phyloP scores from a whole-genome alignment of 1,140 invertebrate species.

The Oscheius sp. region DNA sequence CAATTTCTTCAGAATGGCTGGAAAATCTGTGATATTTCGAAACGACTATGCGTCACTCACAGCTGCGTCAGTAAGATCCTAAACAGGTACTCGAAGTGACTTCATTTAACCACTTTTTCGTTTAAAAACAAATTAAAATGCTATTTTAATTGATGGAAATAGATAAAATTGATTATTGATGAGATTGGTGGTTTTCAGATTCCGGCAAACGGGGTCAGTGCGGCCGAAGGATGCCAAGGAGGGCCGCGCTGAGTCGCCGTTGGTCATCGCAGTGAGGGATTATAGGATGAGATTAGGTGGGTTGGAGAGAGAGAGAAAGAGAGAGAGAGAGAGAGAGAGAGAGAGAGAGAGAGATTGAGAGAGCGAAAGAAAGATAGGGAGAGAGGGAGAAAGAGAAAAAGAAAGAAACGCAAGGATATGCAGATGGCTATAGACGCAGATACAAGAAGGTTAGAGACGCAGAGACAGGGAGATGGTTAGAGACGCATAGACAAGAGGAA shows the following conservation, averaged over 20 bases:
- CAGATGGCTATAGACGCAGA: too few species aligned
- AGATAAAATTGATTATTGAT: too few species aligned
- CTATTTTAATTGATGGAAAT: too few species aligned
- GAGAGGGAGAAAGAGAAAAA: too few species aligned
- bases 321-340: neutral
- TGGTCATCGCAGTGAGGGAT: slow-evolving; percentile 55
- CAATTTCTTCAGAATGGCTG: slow-evolving; percentile 48
- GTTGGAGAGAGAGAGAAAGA: neutral
- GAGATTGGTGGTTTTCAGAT: too few species aligned
- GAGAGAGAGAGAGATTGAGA: neutral
- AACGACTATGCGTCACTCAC: slow-evolving; percentile 59
- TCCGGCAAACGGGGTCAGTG: slow-evolving; percentile 54
- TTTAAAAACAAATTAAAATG: slow-evolving; percentile 30
- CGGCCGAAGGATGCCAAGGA: slow-evolving; percentile 59
- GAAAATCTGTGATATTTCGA: slow-evolving; percentile 61
- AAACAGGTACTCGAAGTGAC: slow-evolving; percentile 48
- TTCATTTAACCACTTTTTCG: neutral
- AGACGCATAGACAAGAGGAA: too few species aligned
- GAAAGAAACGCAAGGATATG: too few species aligned
- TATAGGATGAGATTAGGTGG: slow-evolving; percentile 49
- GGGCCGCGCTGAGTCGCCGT: slow-evolving; percentile 52
- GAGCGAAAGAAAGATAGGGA: too few species aligned
- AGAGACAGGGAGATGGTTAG: too few species aligned
- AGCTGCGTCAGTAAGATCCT: slow-evolving; percentile 58
- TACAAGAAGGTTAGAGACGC: too few species aligned